Percentiles rank a stretch among this genome's conserved stretches.
Evolutionary conservation across 2,113 vertebrate species (phyloP).

Genomic region (Grus americana): DNA sequence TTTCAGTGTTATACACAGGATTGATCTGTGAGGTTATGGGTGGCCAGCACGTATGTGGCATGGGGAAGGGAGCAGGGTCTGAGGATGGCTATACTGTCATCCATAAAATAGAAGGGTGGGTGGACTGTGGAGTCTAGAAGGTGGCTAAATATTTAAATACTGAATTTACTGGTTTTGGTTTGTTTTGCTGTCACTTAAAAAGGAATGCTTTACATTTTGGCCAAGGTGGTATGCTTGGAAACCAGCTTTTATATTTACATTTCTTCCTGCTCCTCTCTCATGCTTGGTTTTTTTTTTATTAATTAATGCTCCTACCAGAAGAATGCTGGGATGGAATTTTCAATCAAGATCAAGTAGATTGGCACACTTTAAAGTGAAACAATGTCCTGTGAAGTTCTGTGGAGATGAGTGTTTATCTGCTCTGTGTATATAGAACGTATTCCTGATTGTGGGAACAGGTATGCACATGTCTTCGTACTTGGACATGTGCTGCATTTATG

Average conservation of each 20-base stretch:
- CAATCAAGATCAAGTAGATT: neutral
- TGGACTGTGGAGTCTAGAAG: neutral
- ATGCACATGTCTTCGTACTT: neutral
- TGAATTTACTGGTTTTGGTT: neutral
- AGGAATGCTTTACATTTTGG: slow-evolving; percentile 40
- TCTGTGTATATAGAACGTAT: neutral
- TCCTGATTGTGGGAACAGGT: neutral
- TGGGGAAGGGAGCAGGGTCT: neutral
- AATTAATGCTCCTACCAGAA: neutral
- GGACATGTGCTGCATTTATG: neutral
- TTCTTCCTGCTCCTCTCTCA: neutral
- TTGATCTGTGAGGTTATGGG: neutral
- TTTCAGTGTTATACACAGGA: neutral
- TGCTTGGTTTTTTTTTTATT: neutral
- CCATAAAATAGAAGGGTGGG: neutral
- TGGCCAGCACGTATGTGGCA: neutral
- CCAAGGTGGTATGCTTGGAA: neutral
- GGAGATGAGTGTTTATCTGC: neutral
- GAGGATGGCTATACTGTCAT: neutral
- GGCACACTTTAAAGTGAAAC: neutral
- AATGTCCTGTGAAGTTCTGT: neutral
- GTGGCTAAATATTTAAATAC: neutral
- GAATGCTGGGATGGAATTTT: neutral
- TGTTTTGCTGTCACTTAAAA: neutral
- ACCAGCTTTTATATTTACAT: neutral